Conservation (phyloP, 2,888 invertebrate species). For the Strigamia maritima region DNA sequence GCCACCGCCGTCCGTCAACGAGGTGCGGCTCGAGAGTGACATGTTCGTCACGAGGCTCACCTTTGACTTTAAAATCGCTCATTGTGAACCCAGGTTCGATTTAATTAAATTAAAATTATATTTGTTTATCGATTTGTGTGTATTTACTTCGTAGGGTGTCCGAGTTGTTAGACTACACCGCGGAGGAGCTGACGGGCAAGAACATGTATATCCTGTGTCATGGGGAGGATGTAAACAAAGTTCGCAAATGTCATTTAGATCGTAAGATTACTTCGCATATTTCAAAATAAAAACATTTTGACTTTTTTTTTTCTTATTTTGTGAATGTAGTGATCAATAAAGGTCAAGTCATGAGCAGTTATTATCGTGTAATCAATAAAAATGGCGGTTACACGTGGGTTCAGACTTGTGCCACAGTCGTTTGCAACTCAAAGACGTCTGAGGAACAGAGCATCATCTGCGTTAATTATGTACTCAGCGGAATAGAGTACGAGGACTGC, state of each 20-base stretch:
- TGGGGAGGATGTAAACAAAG: constrained; percentile 89
- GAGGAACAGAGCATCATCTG: constrained; percentile 97
- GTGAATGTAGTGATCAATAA: constrained; percentile 90
- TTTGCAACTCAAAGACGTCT: constrained; percentile 90
- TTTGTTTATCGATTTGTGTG: neutral
- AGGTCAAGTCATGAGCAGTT: constrained; percentile 93
- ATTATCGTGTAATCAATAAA: constrained; percentile 94
- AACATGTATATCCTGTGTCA: constrained; percentile 92
- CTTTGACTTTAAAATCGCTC: constrained; percentile 93
- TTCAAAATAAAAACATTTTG: too few relatives aligned
- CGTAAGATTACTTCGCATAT: constrained; percentile 66
- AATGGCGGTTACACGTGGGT: constrained; percentile 95
- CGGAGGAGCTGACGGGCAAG: constrained; percentile 89
- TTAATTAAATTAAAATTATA: neutral
- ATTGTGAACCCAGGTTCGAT: constrained; percentile 89
- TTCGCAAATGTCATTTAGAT: constrained; percentile 91
- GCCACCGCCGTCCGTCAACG: constrained; percentile 95
- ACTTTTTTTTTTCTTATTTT: constrained; percentile 40
- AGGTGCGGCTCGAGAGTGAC: constrained; percentile 88
- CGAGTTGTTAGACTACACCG: constrained; percentile 85
- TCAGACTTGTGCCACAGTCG: constrained; percentile 94
- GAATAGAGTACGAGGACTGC: constrained; percentile 81
- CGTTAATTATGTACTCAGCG: constrained; percentile 93
- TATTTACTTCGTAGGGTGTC: constrained; percentile 67
- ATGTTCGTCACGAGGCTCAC: constrained; percentile 89